Base-by-base conservation (phyloP, 2,888 invertebrate genomes). In the Automeris io region DNA sequence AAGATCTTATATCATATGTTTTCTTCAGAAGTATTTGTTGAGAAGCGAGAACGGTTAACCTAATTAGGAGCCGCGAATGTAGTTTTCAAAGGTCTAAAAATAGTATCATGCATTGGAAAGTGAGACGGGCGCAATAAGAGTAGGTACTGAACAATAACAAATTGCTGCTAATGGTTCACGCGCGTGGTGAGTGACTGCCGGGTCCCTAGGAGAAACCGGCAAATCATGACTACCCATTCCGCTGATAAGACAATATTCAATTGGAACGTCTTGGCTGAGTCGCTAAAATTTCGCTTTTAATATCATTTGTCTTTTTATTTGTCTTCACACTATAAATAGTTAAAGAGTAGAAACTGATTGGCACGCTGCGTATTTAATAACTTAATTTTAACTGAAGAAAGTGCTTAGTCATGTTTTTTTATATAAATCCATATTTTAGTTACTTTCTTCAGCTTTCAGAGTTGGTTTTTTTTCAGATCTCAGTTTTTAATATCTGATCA, bases 151-250 rank as follows among this genome's bases (percentile, higher is more conserved):
- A 41, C 31, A 35, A 39, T 33, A 24, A 41, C 25, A 37, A 35
- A 43, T 40, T 39, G 26, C 5, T 31, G 32, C 31, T 37, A 18
- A 32, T 32, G 12, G 37, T 16, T 8, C 40, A 43, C 38, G 43
- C 40, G 36, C 19, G 18, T 13, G 18, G 19, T 23, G 40, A 41
- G 41, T 50, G 62, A 57, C 37, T 43, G 50, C 57, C 51, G 50
- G 52, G n/a, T n/a, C n/a, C n/a, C 52, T 55, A 50, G 57, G 54
- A 47, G n/a, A n/a, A n/a, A n/a, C n/a, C n/a, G n/a, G 43, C 58
- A 70, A 75, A 75, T 73, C 73, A 75, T 63, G 65, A 61, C 61
- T 39, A 51, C 54, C 55, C 66, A 70, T 64, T 71, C 60, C 58
- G 54, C 65, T 70, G 66, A 69, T 70, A 72, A 61, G 53, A 47